Evolutionary conservation across 1,140 invertebrate species (phyloP), one percentile per base, ranked within the genome.

Genomic region (Lutraria rhynchaena): DNA sequence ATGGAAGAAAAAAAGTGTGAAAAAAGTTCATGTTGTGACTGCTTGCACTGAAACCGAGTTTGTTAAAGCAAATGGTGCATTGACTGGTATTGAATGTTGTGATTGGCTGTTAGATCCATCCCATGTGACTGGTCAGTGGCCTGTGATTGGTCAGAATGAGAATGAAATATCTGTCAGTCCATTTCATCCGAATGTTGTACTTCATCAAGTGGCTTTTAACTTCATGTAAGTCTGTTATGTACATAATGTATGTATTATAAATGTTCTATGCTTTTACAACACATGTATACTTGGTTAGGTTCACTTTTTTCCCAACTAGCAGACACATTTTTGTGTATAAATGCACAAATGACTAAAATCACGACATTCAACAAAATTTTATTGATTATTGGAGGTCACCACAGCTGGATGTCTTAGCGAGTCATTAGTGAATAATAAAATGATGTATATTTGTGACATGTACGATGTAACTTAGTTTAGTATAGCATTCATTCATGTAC

Each of bases 151-250:
- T 41, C 53, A 70, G n/a, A 57, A 46, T 37, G 22, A 69, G 31
- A 22, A 31, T 27, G 63, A 70, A 44, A 27, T 80, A 13, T 37
- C 44, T 69, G 49, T 37, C 7, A 55, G 63, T 60, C 51, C 63
- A 4, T 58, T 27, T 11, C 29, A 61, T 29, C 22, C 37, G 2
- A 37, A 27, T 31, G 37, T 67, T 29, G 55, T 80, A 5, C n/a
- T 80, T n/a, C 53, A 70, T 58, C 27, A 70, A 24, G 63, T 70
- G 35, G 44, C 63, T 19, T 80, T 80, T 33, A 70, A 60, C 46
- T 80, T 80, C 57, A 27, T 80, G 76, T 70, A 80, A 57, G 76
- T 33, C n/a, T 49, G 22, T 7, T 13, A 49, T 3, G 65, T 35
- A 41, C 7, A 55, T 5, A 22, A 27, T 55, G 24, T 22, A 55